Evolutionary conservation across 2,888 invertebrate species (phyloP).

Genomic region (Anorthoa munda): DNA sequence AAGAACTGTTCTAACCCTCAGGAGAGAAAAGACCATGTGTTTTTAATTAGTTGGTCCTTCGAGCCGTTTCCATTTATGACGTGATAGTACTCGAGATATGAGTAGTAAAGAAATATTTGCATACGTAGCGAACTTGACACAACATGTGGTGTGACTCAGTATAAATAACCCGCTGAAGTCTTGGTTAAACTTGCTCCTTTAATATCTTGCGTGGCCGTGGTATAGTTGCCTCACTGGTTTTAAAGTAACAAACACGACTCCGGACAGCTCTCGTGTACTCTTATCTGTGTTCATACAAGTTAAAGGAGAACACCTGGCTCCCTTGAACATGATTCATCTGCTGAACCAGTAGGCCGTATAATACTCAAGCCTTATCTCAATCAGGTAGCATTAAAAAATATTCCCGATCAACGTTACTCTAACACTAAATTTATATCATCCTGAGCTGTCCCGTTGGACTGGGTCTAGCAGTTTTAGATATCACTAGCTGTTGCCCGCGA

Average conservation of each 20-base stretch:
- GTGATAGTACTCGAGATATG: constrained; percentile 18
- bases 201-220: constrained; percentile 17
- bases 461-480: neutral
- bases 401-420: neutral
- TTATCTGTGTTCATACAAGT: neutral
- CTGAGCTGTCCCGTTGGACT: neutral
- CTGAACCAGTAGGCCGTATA: neutral
- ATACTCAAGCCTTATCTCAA: neutral
- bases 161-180: constrained; percentile 19
- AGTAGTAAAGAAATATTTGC: constrained; percentile 40
- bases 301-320: neutral
- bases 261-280: neutral
- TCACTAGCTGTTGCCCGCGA: no score
- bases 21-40: constrained; percentile 63
- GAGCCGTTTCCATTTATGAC: constrained; percentile 54
- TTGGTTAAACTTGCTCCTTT: constrained; percentile 16
- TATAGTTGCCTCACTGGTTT: constrained; percentile 17
- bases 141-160: constrained; percentile 36
- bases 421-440: neutral
- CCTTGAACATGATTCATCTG: neutral
- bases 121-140: constrained; percentile 48
- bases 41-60: constrained; percentile 23
- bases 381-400: neutral
- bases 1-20: constrained; percentile 68
- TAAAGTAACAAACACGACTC: neutral